Evolutionary conservation across 1,140 invertebrate species (phyloP).

Genomic region (Drosophila lowei): DNA sequence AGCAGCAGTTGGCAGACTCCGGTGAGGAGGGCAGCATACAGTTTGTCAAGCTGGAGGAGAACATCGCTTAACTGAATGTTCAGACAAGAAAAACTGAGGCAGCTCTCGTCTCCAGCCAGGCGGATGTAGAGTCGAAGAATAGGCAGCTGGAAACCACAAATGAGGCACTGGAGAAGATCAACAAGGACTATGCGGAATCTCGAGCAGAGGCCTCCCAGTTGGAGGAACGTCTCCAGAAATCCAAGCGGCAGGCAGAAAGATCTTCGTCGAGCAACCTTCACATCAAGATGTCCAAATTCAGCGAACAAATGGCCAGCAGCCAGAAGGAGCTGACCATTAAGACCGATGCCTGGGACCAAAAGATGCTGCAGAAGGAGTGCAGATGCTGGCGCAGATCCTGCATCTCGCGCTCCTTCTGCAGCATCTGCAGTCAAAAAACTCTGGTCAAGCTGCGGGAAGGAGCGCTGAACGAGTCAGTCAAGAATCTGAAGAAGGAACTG

Average conservation of each 20-base stretch:
- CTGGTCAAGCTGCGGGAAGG: constrained; percentile 42
- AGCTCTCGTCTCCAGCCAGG: constrained; percentile 13
- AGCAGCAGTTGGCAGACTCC: constrained; percentile 5
- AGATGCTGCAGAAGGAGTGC: constrained; percentile 48
- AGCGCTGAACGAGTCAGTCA: constrained; percentile 25
- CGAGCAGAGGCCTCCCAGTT: constrained; percentile 58
- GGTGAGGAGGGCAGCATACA: constrained; percentile 26
- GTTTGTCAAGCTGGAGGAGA: constrained; percentile 26
- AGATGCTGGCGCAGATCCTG: no score
- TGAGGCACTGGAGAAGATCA: constrained; percentile 33
- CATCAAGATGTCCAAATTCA: constrained; percentile 50
- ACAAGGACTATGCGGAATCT: constrained; percentile 50
- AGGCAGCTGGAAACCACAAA: constrained; percentile 40
- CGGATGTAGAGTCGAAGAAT: constrained; percentile 31
- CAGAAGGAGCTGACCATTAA: constrained; percentile 52
- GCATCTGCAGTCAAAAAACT: constrained; percentile 38
- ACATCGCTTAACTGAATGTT: constrained; percentile 11
- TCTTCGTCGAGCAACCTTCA: constrained; percentile 42
- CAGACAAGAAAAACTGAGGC: constrained; percentile 15
- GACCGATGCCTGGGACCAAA: constrained; percentile 50
- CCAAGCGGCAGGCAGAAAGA: constrained; percentile 45
- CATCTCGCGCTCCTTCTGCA: no score
- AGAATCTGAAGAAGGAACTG: constrained; percentile 52
- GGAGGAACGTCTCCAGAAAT: constrained; percentile 64
- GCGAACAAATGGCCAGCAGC: constrained; percentile 49